Percentiles rank a stretch among this genome's conserved stretches.
Evolutionary conservation across 2,113 vertebrate genomes (phyloP).

Genomic region (Nettapus auritus): DNA sequence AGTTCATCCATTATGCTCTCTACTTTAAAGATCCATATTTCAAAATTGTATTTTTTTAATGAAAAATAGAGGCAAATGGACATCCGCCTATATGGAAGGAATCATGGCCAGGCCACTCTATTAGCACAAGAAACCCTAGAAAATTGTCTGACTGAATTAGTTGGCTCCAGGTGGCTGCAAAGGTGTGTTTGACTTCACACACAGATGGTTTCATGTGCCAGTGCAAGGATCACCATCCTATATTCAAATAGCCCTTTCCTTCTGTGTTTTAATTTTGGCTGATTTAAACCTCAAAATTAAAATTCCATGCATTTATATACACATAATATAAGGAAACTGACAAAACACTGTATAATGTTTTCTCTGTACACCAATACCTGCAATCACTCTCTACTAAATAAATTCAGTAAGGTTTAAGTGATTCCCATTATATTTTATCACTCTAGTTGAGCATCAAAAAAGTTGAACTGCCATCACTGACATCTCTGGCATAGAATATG

Average conservation of each 20-base stretch:
- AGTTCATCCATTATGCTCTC: background rate
- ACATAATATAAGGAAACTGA: background rate
- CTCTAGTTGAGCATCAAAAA: background rate
- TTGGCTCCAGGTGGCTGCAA: background rate
- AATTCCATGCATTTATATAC: background rate
- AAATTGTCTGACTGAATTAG: background rate
- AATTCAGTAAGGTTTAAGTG: background rate
- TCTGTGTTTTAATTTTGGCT: background rate
- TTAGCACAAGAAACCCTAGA: background rate
- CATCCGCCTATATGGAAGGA: rapidly evolving
- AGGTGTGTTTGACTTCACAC: background rate
- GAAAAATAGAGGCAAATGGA: background rate
- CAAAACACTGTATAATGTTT: background rate
- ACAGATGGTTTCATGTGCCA: background rate
- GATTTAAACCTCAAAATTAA: background rate
- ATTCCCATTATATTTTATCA: background rate
- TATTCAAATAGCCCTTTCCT: background rate
- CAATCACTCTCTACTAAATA: background rate
- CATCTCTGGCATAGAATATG: background rate
- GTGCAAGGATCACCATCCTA: background rate
- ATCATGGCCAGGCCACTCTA: background rate
- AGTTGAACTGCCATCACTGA: background rate
- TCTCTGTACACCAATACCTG: background rate
- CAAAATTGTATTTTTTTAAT: background rate
- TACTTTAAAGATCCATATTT: background rate